Evolutionary conservation across 2,888 invertebrate species (phyloP).

Genomic region (Acanthosepion lycidas): DNA sequence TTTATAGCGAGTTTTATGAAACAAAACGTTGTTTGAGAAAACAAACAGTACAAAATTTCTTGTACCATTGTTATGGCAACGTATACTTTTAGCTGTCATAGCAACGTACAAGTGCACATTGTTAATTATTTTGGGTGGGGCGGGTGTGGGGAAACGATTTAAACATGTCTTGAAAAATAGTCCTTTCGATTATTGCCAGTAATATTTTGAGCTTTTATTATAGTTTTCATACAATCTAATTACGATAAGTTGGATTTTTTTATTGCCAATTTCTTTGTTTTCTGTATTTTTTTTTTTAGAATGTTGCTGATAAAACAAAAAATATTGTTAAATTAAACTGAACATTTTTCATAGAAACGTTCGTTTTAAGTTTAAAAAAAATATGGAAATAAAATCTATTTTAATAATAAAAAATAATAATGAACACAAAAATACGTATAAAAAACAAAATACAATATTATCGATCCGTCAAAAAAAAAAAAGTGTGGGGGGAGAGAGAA

Average conservation of each 20-base stretch:
- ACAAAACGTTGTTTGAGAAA: not conserved
- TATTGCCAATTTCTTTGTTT: no score
- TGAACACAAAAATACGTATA: no score
- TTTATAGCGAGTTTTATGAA: not conserved
- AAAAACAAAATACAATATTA: no score
- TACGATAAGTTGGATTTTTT: not conserved
- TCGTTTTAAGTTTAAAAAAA: no score
- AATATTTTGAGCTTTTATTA: not conserved
- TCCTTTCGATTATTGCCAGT: not conserved
- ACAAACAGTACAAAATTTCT: slow-evolving; percentile 4
- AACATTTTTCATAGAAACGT: not conserved
- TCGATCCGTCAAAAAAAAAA: no score
- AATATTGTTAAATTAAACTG: not conserved
- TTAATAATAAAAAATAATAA: no score
- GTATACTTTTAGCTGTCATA: not conserved
- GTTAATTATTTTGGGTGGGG: not conserved
- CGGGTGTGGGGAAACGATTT: not conserved
- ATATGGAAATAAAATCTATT: no score
- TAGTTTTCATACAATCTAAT: not conserved
- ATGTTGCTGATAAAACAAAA: not conserved
- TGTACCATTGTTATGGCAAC: not conserved
- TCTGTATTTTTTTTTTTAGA: no score
- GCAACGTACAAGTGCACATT: not conserved
- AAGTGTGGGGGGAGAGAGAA: no score
- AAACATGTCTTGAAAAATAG: not conserved